Evolutionary conservation across 2,888 invertebrate genomes (phyloP), one percentile per base, ranked within the genome.

Genomic region (Drosophila anomalata): DNA sequence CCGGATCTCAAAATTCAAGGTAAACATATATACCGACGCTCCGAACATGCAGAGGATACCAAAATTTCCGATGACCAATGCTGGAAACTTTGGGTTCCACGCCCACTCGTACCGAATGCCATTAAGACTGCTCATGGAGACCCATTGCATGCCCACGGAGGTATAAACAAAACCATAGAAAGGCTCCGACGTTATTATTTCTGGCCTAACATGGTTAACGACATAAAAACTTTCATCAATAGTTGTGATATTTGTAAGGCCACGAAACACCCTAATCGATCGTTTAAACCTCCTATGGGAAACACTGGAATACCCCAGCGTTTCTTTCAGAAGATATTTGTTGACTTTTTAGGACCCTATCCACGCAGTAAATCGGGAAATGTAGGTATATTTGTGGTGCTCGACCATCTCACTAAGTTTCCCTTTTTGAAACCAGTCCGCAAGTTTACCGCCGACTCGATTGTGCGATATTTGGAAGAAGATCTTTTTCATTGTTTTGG

Each of bases 261-360:
- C 42, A 42, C 42, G 8, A 42, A 42, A 11, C 42, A 42, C 17
- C 42, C 42, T 11, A 42, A 42, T 42, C 42, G 11, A 17, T 4
- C 42, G 9, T 9, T 42, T 17, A 42, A 42, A 11, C 42, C 17
- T 9, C 11, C 42, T 4, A 42, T 42, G 42, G 14, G 14, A 14
- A 14, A 14, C 14, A 14, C 14, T 14, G 14, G 42, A 17, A 4
- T 42, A 11, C 17, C 42, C 17, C 17, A 8, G 14, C 42, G 42
- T 17, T 42, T 41, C 41, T 41, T 41, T 9, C 41, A 41, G 17
- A 42, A 42, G 11, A 4, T 17, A 14, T 42, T 42, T 42, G 41
- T 41, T 9, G 17, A 41, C 8, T 42, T 42, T 17, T 42, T 42
- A 42, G 42, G 42, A 42, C 42, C 42, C 4, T 42, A 42, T 42